Evolutionary conservation across 2,113 vertebrate species (phyloP), one percentile per base, ranked within the genome.

Genomic region (Chaetodon trifascialis): DNA sequence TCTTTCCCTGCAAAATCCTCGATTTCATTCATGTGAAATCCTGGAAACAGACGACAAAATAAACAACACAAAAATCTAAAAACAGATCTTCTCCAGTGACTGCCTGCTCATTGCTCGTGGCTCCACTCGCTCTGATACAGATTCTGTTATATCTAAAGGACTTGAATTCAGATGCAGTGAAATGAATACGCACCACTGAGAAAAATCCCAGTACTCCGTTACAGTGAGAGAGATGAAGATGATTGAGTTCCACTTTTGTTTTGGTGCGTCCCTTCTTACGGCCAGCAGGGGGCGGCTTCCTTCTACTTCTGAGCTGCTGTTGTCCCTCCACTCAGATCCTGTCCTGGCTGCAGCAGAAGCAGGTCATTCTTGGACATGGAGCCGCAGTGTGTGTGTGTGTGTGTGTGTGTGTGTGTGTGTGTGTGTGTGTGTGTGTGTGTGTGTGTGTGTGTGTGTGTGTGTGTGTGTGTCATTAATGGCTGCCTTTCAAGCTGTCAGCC

Each of bases 211-310:
- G 11, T 36, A 68, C 75, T 65, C 47, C 14, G 25, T 25, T 38
- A 59, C 44, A 59, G 16, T 4, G n/a, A 42, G 25, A 65, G 40
- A 34, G 21, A n/a, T 67, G 5, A 0, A 19, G 19, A 17, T 38
- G 36, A 55, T 30, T 4, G 11, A 62, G 54, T n/a, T 25, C 14
- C 16, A 5, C 23, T 23, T 34, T 23, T 21, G 5, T 76, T n/a
- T 4, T 4, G 15, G 11, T 67, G 76, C 60, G 16, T 8, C 86
- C 38, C 72, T 42, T 34, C 15, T 11, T 2, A 0, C 0, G 47
- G 15, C 91, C 94, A 93, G 89, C 86, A 92, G 94, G 84, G 84
- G 93, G 92, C 83, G 89, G 1, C 46, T 91, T 85, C 49, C 67
- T 70, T 70, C 88, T 44, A 78, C 67, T n/a, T 30, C n/a, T 63